Base-by-base conservation (phyloP, 30 jellyfish, hydroid and myxozoan genomes). In the Chrysaora quinquecirrha region DNA sequence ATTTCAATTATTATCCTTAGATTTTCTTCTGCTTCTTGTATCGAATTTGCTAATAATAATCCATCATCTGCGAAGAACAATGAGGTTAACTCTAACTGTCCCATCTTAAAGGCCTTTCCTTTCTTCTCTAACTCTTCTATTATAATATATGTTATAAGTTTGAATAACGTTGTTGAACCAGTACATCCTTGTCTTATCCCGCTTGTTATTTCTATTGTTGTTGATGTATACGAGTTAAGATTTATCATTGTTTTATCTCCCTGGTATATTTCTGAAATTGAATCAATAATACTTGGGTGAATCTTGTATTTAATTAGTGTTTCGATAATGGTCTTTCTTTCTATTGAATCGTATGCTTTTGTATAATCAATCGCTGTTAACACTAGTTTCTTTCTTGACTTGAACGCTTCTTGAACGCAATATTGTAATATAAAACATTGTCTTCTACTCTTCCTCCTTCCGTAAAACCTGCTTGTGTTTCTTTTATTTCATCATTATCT, bases 41-140 rank as follows among this genome's bases (percentile, higher is more conserved):
- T 29, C 24, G 76, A 64, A 64, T 64, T 7, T 3, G 76, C 48
- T 64, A 64, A 32, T 27, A 64, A 20, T 64, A 64, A 64, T 7
- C 50, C 76, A 27, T 64, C 76, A 27, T 64, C 76, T 27, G 76
- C 76, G 23, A 64, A 64, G 54, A 64, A 64, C 23, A 64, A 23
- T 29, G 76, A 64, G n/a, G 10, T 64, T 24, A 64, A 16, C 14
- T 6, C 6, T 3, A 38, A 3, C 14, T 38, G 11, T 3, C 14
- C 54, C 6, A 3, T 14, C 6, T 3, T 6, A 14, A 3, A 38
- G 6, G 11, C 14, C 14, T 14, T 38, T 38, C 54, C 54, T 38
- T 14, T 38, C 14, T 38, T 14, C 6, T 38, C 54, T 3, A 38
- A 14, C 14, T 38, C 54, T 3, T 38, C 14, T 3, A 38, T 38